Evolutionary conservation across 2,888 invertebrate genomes (phyloP).

Genomic region (Synergus umbraculus): DNA sequence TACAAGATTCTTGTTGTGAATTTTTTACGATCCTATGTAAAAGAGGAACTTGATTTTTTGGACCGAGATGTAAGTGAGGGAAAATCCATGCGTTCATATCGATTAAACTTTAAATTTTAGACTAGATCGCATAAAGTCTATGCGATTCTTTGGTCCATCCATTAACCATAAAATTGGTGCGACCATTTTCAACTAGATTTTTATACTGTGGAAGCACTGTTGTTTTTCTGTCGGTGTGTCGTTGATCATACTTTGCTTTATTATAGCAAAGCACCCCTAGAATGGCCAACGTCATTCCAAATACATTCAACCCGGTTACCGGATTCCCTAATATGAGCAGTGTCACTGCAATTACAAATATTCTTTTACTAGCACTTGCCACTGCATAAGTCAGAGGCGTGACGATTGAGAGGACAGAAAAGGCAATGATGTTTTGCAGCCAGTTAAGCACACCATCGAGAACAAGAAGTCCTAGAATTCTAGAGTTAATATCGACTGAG

Average conservation of each 20-base stretch:
- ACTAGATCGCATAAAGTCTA: conserved; percentile 67
- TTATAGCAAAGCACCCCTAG: conserved; percentile 95
- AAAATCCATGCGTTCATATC: conserved; percentile 53
- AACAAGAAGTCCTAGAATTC: conserved; percentile 82
- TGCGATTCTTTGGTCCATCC: conserved; percentile 65
- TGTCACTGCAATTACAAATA: conserved; percentile 93
- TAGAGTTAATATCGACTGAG: conserved; percentile 72
- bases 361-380: conserved; percentile 95
- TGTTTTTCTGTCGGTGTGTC: conserved; percentile 78
- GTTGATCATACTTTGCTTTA: conserved; percentile 87
- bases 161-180: conserved; percentile 64
- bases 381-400: conserved; percentile 97
- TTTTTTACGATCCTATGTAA: background rate
- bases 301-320: conserved; percentile 90
- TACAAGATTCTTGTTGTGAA: background rate
- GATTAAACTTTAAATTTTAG: conserved; percentile 49
- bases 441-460: conserved; percentile 93
- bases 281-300: conserved; percentile 94
- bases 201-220: conserved; percentile 79
- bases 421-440: conserved; percentile 96
- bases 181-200: conserved; percentile 58
- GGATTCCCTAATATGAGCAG: conserved; percentile 93
- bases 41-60: background rate
- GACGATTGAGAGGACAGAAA: conserved; percentile 93
- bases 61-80: background rate